Percentiles rank a stretch among this genome's conserved stretches.
Evolutionary conservation across 2,888 invertebrate species (phyloP).

Genomic region (Coremacera marginata): DNA sequence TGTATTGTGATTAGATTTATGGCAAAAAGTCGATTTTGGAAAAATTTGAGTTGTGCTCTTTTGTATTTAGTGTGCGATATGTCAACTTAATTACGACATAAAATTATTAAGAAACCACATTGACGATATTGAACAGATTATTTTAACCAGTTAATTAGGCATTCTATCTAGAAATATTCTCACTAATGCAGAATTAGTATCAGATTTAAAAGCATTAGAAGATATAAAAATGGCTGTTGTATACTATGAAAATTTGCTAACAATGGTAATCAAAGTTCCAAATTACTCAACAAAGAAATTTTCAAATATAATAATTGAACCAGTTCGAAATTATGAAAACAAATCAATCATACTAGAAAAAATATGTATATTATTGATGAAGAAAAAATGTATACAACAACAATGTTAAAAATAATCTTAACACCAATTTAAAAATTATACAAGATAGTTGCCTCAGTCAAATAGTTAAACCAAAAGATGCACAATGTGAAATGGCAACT

Average conservation of each 20-base stretch:
- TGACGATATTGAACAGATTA: slow-evolving; percentile 44
- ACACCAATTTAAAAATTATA: background rate
- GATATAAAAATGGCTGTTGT: slow-evolving; percentile 41
- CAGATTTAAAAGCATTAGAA: slow-evolving; percentile 42
- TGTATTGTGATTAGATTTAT: no score
- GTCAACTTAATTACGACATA: no score
- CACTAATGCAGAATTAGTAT: slow-evolving; percentile 39
- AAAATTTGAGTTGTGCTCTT: no score
- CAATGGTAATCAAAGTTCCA: slow-evolving; percentile 34
- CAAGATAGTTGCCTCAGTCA: background rate
- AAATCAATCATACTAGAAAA: slow-evolving; percentile 34
- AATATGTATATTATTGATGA: slow-evolving; percentile 35
- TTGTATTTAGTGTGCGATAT: no score
- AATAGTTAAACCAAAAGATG: background rate
- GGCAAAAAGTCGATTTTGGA: no score
- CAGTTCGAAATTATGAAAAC: slow-evolving; percentile 35
- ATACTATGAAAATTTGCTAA: slow-evolving; percentile 37
- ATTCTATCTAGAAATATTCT: slow-evolving; percentile 44
- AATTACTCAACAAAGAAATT: slow-evolving; percentile 26
- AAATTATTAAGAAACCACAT: no score
- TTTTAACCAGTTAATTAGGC: slow-evolving; percentile 46
- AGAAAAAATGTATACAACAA: background rate
- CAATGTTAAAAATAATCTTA: no score
- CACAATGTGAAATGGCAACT: background rate
- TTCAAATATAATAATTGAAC: slow-evolving; percentile 39